Evolutionary conservation across 2,797 vertebrate genomes (phyloP).

Genomic region (Micrastur ruficollis): DNA sequence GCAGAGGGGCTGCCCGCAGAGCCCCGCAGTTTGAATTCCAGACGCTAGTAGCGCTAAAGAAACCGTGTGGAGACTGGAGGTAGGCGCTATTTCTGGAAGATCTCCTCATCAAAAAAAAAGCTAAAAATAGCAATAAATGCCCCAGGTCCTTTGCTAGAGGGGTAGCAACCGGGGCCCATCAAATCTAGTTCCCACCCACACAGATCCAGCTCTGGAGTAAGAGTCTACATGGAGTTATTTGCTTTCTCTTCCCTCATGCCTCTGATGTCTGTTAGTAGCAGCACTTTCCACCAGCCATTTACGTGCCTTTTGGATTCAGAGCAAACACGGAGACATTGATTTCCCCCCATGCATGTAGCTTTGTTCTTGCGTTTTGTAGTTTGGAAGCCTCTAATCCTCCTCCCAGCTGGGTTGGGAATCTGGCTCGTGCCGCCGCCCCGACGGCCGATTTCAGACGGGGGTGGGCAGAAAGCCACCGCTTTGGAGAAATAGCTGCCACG

Average conservation of each 20-base stretch:
- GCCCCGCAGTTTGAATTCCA: not conserved
- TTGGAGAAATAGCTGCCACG: not conserved
- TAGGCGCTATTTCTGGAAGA: slow-evolving; percentile 10
- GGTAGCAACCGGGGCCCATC: not conserved
- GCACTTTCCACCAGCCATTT: not conserved
- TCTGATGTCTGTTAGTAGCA: not conserved
- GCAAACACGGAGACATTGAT: not conserved
- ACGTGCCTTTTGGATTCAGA: not conserved
- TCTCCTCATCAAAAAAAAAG: not conserved
- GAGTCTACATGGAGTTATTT: not conserved
- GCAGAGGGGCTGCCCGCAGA: rapidly evolving
- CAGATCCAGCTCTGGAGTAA: not conserved
- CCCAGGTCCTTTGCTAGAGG: not conserved
- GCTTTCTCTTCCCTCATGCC: not conserved
- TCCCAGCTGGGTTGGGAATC: not conserved
- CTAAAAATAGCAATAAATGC: slow-evolving; percentile 9
- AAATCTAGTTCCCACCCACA: not conserved
- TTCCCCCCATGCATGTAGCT: not conserved
- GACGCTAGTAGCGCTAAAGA: not conserved
- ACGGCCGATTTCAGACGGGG: not conserved
- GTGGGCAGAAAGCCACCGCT: not conserved
- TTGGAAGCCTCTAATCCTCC: not conserved
- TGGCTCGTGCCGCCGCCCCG: not conserved
- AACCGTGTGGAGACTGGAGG: not conserved
- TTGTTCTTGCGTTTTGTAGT: not conserved